Base-by-base conservation (phyloP, 2,888 invertebrate genomes). In the Phortica okadai region DNA sequence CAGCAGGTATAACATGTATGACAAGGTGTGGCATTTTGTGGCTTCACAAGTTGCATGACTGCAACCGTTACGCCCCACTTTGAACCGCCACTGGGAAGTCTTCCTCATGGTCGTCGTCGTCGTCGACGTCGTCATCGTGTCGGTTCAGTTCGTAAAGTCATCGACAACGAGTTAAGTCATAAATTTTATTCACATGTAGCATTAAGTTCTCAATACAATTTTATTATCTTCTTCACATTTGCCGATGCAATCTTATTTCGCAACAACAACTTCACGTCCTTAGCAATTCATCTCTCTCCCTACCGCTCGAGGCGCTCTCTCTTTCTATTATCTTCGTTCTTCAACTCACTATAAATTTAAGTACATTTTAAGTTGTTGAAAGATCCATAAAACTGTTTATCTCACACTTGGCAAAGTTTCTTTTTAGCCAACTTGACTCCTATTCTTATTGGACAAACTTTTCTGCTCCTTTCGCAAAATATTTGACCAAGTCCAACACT, bases 361-460 rank as follows among this genome's bases (percentile, higher is more conserved):
- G 78, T 77, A 76, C 67, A 76, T 76, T 77, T 78, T 80, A 74
- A 82, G 77, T 78, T 79, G 78, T 80, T 80, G 80, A 80, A 80
- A 73, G 75, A 73, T 64, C 45, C 77, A 79, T 82, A 80, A 79
- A 82, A 82, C 73, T 74, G 76, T 82, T 81, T 77, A 76, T 77
- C 76, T 78, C 66, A 16, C 74, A 64, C 33, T 80, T 78, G 75
- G 77, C 74, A 54, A 70, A 50, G 50, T 73, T 69, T 21, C 25
- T 67, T 16, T 66, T 50, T 73, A 56, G 66, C 42, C 44, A 45
- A 54, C 6, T 72, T 75, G 67, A 44, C 33, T 33, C 33, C 33
- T 33, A 33, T 33, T 33, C 33, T 33, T 33, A 33, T 33, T 33
- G 33, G 33, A 33, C 33, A 33, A 33, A 33, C 33, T 33, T 33